Conservation (phyloP, 1,140 invertebrate species). For the roundworm (Caenorhabditis elegans) region DNA sequence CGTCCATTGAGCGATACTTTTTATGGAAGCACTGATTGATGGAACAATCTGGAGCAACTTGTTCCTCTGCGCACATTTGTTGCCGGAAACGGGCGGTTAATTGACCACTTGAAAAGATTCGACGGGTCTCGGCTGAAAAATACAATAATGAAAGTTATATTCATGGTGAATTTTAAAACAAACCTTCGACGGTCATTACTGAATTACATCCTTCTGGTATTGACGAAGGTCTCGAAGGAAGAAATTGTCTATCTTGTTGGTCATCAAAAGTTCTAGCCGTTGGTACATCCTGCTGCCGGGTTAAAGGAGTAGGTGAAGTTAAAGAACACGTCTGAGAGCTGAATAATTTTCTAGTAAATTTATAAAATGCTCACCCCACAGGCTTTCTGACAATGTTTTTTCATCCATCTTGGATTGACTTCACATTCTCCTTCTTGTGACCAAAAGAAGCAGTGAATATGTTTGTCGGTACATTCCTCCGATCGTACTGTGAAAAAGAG, state of each 20-base stretch:
- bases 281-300: not conserved
- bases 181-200: conserved; percentile 32
- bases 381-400: conserved; percentile 29
- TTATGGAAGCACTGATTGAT: conserved; percentile 51
- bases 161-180: not conserved
- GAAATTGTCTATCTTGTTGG: not conserved
- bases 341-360: no score
- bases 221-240: not conserved
- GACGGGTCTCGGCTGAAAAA: conserved; percentile 13
- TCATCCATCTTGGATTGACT: conserved; percentile 42
- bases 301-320: not conserved
- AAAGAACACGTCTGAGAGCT: no score
- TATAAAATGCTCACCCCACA: conserved; percentile 35
- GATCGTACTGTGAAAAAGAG: not conserved
- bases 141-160: not conserved
- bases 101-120: conserved; percentile 13
- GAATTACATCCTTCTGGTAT: conserved; percentile 33
- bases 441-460: conserved; percentile 36
- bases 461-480: not conserved
- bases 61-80: conserved; percentile 17
- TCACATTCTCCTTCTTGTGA: conserved; percentile 36
- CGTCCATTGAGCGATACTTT: conserved; percentile 86
- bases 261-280: not conserved
- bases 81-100: conserved; percentile 11
- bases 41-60: conserved; percentile 38